phyloP scores from a whole-genome alignment of 2,113 vertebrate genomes.

The Atlantisia rogersi region DNA sequence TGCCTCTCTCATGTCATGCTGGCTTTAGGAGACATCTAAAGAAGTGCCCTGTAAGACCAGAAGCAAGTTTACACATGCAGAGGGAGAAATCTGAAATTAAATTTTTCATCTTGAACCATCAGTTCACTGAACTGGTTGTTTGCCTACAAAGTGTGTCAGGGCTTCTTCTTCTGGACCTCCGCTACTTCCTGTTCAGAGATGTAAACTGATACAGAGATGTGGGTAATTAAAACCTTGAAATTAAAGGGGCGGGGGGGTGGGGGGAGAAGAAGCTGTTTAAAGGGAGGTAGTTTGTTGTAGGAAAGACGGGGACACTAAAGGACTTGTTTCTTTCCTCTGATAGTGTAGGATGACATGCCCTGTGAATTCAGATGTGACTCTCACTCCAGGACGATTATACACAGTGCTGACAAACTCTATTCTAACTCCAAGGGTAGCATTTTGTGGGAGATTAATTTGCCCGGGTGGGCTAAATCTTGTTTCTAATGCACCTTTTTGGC shows the following conservation, averaged over 20 bases:
- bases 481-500: background rate
- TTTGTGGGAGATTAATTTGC: background rate
- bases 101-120: background rate
- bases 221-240: background rate
- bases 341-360: background rate
- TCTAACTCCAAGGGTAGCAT: background rate
- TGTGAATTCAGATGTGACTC: background rate
- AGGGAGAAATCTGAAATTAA: background rate
- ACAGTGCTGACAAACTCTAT: background rate
- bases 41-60: background rate
- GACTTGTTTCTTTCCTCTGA: background rate
- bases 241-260: background rate
- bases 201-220: background rate
- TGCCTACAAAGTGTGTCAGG: background rate
- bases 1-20: background rate
- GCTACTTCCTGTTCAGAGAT: background rate
- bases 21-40: background rate
- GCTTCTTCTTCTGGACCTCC: background rate
- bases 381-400: background rate
- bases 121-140: background rate
- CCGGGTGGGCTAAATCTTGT: background rate
- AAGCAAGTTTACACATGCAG: background rate
- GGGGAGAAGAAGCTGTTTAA: background rate
- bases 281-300: background rate
- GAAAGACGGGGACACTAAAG: background rate